Conservation (phyloP, 2,888 invertebrate genomes). For the Deilephila elpenor region DNA sequence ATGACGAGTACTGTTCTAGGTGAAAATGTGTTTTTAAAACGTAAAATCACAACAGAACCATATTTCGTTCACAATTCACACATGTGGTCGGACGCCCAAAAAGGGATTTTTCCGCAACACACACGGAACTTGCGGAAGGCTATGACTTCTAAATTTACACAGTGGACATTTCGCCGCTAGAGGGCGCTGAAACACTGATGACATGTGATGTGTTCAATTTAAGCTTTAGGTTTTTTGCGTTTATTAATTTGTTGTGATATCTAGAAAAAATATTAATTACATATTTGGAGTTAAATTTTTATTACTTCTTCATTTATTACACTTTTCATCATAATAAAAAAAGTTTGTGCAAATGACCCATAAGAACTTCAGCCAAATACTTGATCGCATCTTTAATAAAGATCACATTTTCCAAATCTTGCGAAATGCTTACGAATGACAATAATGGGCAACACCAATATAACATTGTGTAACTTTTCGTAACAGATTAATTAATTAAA, state of each 20-base stretch:
- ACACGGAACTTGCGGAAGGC: slow-evolving; percentile 84
- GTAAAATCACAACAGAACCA: slow-evolving; percentile 78
- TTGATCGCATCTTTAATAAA: slow-evolving; percentile 51
- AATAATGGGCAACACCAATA: slow-evolving; percentile 30
- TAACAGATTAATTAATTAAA: not conserved
- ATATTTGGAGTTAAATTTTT: no score
- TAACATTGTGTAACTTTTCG: slow-evolving; percentile 23
- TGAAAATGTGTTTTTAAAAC: slow-evolving; percentile 62
- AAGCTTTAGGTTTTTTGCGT: slow-evolving; percentile 22
- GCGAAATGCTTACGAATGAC: slow-evolving; percentile 36
- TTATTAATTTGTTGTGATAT: not conserved
- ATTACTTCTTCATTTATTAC: not conserved
- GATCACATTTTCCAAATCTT: slow-evolving; percentile 59
- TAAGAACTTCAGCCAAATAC: not conserved
- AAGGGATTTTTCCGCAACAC: slow-evolving; percentile 87
- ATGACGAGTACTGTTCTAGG: slow-evolving; percentile 64
- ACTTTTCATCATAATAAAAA: not conserved
- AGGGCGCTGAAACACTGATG: slow-evolving; percentile 67
- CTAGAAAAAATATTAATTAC: not conserved
- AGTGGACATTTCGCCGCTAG: slow-evolving; percentile 69
- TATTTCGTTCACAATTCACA: slow-evolving; percentile 84
- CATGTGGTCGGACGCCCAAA: slow-evolving; percentile 89
- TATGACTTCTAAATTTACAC: slow-evolving; percentile 83
- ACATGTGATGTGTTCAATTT: slow-evolving; percentile 61
- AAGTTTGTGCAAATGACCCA: not conserved